These are phyloP conservation scores for Crenuchus spilurus DNA, from an alignment of 2,797 vertebrate genomes.

Conservation along the genomic window DNA sequence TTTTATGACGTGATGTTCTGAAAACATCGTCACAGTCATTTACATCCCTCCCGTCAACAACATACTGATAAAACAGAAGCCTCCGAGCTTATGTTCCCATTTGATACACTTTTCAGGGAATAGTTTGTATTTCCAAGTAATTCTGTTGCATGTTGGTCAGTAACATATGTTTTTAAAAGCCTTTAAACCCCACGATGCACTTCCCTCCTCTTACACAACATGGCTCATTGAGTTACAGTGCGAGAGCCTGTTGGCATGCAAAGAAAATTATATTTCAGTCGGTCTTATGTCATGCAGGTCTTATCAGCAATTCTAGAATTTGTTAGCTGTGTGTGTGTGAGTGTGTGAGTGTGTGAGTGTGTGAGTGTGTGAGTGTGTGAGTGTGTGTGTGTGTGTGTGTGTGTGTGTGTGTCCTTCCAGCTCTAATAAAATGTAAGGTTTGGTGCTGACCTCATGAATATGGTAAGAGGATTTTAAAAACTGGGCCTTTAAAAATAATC, in stretches of 20 bases:
- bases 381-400: no score
- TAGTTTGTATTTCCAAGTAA: slow-evolving; percentile 19
- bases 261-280: slow-evolving; percentile 41
- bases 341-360: background rate
- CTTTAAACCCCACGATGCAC: slow-evolving; percentile 26
- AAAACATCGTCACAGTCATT: slow-evolving; percentile 5
- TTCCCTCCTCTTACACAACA: slow-evolving; percentile 57
- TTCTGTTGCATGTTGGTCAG: background rate
- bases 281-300: slow-evolving; percentile 12
- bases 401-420: no score
- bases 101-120: slow-evolving; percentile 6
- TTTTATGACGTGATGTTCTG: slow-evolving; percentile 11
- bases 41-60: background rate
- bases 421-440: no score
- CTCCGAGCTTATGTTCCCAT: slow-evolving; percentile 18
- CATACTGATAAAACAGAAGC: slow-evolving; percentile 1
- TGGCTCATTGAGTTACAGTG: slow-evolving; percentile 38
- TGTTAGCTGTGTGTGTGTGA: background rate
- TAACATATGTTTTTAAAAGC: slow-evolving; percentile 14
- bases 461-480: no score
- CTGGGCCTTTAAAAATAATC: no score
- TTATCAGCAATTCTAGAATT: background rate
- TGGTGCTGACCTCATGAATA: no score
- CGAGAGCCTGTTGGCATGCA: slow-evolving; percentile 49
- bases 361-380: background rate